Percentiles rank a stretch among this genome's conserved stretches.
Conservation (phyloP, 2,888 invertebrate genomes). For the Hipparchia semele region DNA sequence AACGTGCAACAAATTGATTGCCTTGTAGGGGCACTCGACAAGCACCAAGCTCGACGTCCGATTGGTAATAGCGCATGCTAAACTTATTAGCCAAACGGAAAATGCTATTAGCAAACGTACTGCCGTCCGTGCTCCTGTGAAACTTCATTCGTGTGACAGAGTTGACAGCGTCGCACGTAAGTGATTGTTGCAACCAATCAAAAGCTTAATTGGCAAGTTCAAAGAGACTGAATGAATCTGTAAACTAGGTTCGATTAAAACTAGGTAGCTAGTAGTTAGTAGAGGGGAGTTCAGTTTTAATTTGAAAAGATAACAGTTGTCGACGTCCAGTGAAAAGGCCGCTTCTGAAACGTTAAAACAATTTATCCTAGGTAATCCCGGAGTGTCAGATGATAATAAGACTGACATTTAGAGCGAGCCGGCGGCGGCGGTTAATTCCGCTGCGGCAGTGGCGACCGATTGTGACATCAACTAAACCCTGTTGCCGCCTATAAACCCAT, state of each 20-base stretch:
- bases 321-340: conserved; percentile 66
- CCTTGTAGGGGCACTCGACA: conserved; percentile 64
- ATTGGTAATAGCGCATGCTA: conserved; percentile 82
- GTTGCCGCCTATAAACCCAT: conserved; percentile 76
- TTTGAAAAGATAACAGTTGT: conserved; percentile 71
- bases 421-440: conserved; percentile 75
- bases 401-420: conserved; percentile 79
- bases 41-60: conserved; percentile 69
- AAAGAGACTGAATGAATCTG: conserved; percentile 58
- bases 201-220: conserved; percentile 67
- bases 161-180: conserved; percentile 72
- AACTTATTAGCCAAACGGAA: conserved; percentile 82
- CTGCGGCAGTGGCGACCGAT: conserved; percentile 70
- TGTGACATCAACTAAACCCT: conserved; percentile 79
- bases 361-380: conserved; percentile 80
- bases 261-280: conserved; percentile 35
- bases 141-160: conserved; percentile 75
- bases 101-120: conserved; percentile 78
- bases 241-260: conserved; percentile 55
- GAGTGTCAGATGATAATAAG: conserved; percentile 81
- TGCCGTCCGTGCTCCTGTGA: conserved; percentile 61
- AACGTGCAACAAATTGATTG: conserved; percentile 81
- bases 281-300: conserved; percentile 58
- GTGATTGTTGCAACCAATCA: conserved; percentile 80
- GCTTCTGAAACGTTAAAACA: conserved; percentile 77